These are phyloP conservation scores for Labrus mixtus DNA, from an alignment of 2,113 vertebrate genomes.

Conservation along the genomic window DNA sequence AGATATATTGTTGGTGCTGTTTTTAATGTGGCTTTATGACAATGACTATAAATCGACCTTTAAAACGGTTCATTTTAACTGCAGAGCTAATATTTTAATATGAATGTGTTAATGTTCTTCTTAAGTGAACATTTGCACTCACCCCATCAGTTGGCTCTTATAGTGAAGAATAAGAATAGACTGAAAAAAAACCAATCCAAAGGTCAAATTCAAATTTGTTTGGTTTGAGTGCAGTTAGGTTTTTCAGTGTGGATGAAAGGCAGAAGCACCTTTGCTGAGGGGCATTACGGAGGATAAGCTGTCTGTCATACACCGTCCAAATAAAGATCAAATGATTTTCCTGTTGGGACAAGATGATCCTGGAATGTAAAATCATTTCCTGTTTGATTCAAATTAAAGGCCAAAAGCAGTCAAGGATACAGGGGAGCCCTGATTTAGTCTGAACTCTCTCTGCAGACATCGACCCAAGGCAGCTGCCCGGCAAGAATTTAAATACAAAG, in stretches of 20 bases:
- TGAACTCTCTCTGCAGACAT: slow-evolving; percentile 13
- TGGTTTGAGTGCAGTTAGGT: slow-evolving; percentile 4
- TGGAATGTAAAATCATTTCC: slow-evolving; percentile 45
- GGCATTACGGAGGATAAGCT: slow-evolving; percentile 13
- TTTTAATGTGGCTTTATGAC: too few relatives aligned
- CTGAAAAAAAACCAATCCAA: neutral
- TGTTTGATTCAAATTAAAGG: slow-evolving; percentile 26
- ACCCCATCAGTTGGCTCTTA: neutral
- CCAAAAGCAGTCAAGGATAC: slow-evolving; percentile 2
- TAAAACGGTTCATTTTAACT: neutral
- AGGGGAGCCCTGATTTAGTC: neutral
- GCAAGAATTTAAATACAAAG: slow-evolving; percentile 31
- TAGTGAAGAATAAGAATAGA: slow-evolving; percentile 10
- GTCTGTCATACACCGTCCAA: slow-evolving; percentile 27
- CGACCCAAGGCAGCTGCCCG: neutral
- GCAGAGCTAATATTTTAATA: neutral
- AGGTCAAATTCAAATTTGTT: slow-evolving; percentile 12
- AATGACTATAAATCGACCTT: neutral
- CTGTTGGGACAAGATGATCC: slow-evolving; percentile 7
- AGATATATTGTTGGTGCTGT: too few relatives aligned
- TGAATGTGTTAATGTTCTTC: neutral
- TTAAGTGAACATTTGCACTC: neutral
- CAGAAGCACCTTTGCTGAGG: slow-evolving; percentile 10
- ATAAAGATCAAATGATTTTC: slow-evolving; percentile 13
- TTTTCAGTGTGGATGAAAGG: slow-evolving; percentile 18